Base-by-base conservation (phyloP, 1,140 invertebrate species). In the Carposina sasakii region DNA sequence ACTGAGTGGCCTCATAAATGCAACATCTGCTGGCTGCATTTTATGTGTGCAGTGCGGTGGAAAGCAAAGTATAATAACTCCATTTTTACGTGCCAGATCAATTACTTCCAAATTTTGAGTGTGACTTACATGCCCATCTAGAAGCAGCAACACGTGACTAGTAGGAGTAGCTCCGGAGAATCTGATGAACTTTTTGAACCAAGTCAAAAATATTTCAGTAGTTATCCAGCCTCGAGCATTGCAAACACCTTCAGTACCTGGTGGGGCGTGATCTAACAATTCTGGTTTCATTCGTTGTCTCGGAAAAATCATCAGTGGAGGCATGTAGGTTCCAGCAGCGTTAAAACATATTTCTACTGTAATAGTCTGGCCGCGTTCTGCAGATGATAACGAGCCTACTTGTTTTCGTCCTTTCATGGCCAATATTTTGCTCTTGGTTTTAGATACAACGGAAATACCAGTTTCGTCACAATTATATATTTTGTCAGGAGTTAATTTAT, bases 401-500 rank as follows among this genome's bases (percentile, higher is more conserved):
- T 67, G 52, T 41, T 65, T 68, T 48, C 47, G 49, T 2, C 71
- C 76, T 51, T 60, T 74, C 17, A 22, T 16, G 17, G 67, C 50
- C 16, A 81, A 48, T 20, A 81, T 57, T 58, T 74, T 73, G 9
- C 51, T 46, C 33, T 50, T 33, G 37, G 57, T 71, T 42, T 57
- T 76, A 15, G 66, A 51, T 1, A 79, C 72, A 26, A 63, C 62
- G n/a, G 57, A 60, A 22, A 78, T 51, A 6, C 63, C 65, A 5
- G 69, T 71, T 56, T 83, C 67, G 49, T 84, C 77, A 10, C 62
- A 57, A 41, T 84, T 83, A 42, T 61, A 77, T 31, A 81, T 72
- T 36, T 49, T 48, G 12, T 61, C 54, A 22, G 57, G 40, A 0
- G 62, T 61, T 2, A 64, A 16, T 26, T 52, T 33, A 48, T 58